phyloP scores from a whole-genome alignment of 2,113 vertebrate species.

The Agapornis roseicollis region DNA sequence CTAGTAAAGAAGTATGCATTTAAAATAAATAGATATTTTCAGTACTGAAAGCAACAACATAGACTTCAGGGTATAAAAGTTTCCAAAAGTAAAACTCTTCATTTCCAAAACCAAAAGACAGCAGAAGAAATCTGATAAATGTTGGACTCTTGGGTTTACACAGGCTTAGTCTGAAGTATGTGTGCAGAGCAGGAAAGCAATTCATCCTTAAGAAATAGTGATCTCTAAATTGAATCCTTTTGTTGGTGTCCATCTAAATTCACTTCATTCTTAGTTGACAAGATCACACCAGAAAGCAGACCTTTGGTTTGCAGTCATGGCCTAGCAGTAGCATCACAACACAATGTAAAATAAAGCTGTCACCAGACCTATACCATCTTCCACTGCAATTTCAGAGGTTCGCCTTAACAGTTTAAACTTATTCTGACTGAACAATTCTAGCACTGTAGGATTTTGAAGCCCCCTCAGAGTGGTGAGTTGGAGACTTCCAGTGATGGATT shows the following conservation, averaged over 20 bases:
- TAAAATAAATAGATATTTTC: background rate
- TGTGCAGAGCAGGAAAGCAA: rapidly evolving
- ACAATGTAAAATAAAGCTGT: background rate
- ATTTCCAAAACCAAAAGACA: background rate
- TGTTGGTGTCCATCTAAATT: background rate
- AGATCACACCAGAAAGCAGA: background rate
- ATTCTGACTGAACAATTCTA: background rate
- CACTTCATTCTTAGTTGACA: background rate
- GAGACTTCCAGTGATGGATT: background rate
- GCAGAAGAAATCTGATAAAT: background rate
- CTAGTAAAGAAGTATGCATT: background rate
- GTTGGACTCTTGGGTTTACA: background rate
- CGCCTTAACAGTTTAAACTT: background rate
- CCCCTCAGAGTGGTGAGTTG: background rate
- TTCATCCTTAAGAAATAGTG: background rate
- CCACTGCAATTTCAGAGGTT: background rate
- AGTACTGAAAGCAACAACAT: background rate
- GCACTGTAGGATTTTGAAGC: background rate
- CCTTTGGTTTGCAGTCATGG: background rate
- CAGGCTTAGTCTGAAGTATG: background rate
- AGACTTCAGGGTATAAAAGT: background rate
- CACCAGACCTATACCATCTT: background rate
- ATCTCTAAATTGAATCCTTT: background rate
- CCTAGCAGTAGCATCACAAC: background rate
- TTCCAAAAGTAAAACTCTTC: background rate